phyloP scores from a whole-genome alignment of 1,140 invertebrate species.

The Drosophila nasuta region DNA sequence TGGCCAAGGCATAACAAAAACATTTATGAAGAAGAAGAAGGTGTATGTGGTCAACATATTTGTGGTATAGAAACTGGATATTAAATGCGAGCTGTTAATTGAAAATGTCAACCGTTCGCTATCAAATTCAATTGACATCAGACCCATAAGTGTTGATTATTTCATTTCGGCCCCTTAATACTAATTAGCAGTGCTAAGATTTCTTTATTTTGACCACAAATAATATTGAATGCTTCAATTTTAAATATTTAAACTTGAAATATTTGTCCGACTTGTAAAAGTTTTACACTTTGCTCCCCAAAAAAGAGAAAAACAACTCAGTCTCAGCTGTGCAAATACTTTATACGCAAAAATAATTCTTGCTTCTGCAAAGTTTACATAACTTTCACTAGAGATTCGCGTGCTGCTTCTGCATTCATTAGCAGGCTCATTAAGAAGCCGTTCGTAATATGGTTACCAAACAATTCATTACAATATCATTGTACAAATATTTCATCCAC shows the following conservation, averaged over 20 bases:
- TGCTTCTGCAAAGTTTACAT: not conserved
- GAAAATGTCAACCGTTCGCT: conserved; percentile 10
- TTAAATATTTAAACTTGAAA: not conserved
- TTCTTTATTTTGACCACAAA: conserved; percentile 15
- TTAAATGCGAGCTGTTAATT: conserved; percentile 26
- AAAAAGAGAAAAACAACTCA: too few relatives aligned
- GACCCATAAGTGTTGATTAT: conserved; percentile 21
- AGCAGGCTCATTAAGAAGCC: not conserved
- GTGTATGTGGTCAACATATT: not conserved
- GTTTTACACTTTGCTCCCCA: not conserved
- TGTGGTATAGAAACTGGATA: conserved; percentile 1
- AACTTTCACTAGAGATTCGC: not conserved
- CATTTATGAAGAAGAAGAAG: not conserved
- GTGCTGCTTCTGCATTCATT: not conserved
- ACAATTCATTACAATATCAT: too few relatives aligned
- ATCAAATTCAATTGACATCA: conserved; percentile 36
- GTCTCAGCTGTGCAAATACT: conserved; percentile 33
- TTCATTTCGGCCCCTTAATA: conserved; percentile 16
- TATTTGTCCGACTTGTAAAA: conserved; percentile 8
- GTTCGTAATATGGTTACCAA: not conserved
- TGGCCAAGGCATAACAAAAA: conserved; percentile 15
- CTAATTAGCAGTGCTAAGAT: conserved; percentile 31
- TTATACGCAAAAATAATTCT: conserved; percentile 1
- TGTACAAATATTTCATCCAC: too few relatives aligned
- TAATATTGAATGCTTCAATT: not conserved